Percentiles rank a stretch among this genome's conserved stretches.
Conservation (phyloP, 2,888 invertebrate genomes). For the Ennomos quercinarius region DNA sequence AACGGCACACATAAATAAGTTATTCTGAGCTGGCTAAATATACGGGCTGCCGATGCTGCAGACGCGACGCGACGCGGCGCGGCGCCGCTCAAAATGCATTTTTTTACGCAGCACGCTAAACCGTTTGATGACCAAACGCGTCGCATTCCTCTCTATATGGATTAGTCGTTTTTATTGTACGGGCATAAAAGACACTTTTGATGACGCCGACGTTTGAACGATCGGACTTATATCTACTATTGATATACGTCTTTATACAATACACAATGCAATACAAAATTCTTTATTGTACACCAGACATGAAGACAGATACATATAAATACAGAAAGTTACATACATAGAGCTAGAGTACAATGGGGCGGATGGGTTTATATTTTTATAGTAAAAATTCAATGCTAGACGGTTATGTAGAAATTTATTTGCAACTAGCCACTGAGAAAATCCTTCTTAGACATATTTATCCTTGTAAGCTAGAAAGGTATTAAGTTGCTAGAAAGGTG, state of each 20-base stretch:
- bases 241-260: too few relatives aligned
- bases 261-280: too few relatives aligned
- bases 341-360: too few relatives aligned
- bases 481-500: too few relatives aligned
- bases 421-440: too few relatives aligned
- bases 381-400: too few relatives aligned
- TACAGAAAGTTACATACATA: too few relatives aligned
- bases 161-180: slow-evolving; percentile 16
- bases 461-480: neutral
- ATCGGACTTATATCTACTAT: neutral
- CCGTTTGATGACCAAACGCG: slow-evolving; percentile 45
- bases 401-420: too few relatives aligned
- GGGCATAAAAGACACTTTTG: slow-evolving; percentile 9
- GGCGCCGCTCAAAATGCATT: slow-evolving; percentile 62
- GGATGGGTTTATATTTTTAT: too few relatives aligned
- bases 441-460: too few relatives aligned
- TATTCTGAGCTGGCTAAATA: slow-evolving; percentile 76
- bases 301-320: too few relatives aligned
- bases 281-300: too few relatives aligned
- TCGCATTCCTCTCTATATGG: slow-evolving; percentile 23
- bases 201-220: slow-evolving; percentile 7
- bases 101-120: slow-evolving; percentile 74
- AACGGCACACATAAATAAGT: slow-evolving; percentile 60
- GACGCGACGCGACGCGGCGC: slow-evolving; percentile 9
- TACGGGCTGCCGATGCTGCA: slow-evolving; percentile 62